phyloP scores from a whole-genome alignment of 2,888 invertebrate genomes.

The Zygogramma bicolorata region DNA sequence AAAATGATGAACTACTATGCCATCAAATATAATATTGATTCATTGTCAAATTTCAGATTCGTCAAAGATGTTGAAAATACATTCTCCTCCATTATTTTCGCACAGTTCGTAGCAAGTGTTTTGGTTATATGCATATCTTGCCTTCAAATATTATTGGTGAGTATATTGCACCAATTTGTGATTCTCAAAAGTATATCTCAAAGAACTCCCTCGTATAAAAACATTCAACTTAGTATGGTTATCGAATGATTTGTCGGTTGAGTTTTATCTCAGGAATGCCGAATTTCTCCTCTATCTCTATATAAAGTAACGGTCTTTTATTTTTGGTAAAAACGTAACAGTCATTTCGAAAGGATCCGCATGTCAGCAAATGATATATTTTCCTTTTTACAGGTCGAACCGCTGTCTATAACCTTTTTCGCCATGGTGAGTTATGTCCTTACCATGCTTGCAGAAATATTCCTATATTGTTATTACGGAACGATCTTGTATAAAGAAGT shows the following conservation, averaged over 20 bases:
- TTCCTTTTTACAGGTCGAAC: conserved; percentile 46
- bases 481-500: conserved; percentile 68
- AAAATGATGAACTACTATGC: too few species aligned
- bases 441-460: conserved; percentile 66
- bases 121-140: conserved; percentile 68
- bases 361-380: background rate
- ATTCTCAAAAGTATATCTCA: too few species aligned
- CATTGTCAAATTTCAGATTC: conserved; percentile 53
- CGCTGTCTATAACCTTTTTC: conserved; percentile 61
- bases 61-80: conserved; percentile 64
- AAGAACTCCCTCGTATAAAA: too few species aligned
- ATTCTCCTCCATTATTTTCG: conserved; percentile 63
- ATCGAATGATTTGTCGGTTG: too few species aligned
- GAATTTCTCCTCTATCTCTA: background rate
- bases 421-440: conserved; percentile 64
- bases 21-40: too few species aligned
- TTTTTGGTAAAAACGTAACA: conserved; percentile 66
- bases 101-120: conserved; percentile 66
- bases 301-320: conserved; percentile 45
- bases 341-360: background rate
- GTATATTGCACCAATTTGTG: background rate
- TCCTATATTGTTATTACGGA: conserved; percentile 68
- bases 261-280: background rate
- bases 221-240: too few species aligned
- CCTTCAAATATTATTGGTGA: conserved; percentile 60